Evolutionary conservation across 2,797 vertebrate genomes (phyloP).

Genomic region (Darevskia nairensis): DNA sequence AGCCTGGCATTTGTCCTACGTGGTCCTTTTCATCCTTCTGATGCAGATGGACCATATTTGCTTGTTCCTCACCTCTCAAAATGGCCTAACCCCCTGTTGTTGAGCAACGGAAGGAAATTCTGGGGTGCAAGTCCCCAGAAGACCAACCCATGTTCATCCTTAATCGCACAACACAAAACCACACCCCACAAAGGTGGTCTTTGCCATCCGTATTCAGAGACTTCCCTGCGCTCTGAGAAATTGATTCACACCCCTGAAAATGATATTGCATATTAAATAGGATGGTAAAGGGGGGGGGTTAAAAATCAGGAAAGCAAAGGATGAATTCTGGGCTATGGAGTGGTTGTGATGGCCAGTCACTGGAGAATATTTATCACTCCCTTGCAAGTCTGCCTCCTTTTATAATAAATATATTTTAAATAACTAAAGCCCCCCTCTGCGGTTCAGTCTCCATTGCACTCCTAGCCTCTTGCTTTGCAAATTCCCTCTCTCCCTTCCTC

Average conservation of each 20-base stretch:
- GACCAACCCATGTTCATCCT: neutral
- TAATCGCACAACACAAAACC: neutral
- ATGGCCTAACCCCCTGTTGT: neutral
- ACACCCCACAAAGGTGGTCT: neutral
- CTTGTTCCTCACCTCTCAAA: neutral
- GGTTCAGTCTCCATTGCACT: conserved; percentile 48
- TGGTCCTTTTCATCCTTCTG: neutral
- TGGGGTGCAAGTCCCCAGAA: neutral
- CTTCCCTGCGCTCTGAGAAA: neutral
- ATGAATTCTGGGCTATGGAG: conserved; percentile 53
- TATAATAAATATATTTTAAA: conserved; percentile 72
- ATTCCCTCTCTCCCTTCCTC: conserved; percentile 70
- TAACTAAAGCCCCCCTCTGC: conserved; percentile 39
- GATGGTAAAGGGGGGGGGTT: rapidly evolving
- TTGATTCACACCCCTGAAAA: neutral
- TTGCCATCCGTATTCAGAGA: neutral
- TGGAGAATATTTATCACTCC: conserved; percentile 65
- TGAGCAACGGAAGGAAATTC: neutral
- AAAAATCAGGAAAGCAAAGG: conserved; percentile 49
- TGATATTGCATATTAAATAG: neutral
- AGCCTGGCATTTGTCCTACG: neutral
- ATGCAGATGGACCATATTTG: too few relatives aligned
- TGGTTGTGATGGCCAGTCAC: conserved; percentile 15
- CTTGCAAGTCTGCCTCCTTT: conserved; percentile 64
- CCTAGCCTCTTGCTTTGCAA: conserved; percentile 65